phyloP scores from a whole-genome alignment of 2,888 invertebrate species.

The Pachydiplax longipennis region DNA sequence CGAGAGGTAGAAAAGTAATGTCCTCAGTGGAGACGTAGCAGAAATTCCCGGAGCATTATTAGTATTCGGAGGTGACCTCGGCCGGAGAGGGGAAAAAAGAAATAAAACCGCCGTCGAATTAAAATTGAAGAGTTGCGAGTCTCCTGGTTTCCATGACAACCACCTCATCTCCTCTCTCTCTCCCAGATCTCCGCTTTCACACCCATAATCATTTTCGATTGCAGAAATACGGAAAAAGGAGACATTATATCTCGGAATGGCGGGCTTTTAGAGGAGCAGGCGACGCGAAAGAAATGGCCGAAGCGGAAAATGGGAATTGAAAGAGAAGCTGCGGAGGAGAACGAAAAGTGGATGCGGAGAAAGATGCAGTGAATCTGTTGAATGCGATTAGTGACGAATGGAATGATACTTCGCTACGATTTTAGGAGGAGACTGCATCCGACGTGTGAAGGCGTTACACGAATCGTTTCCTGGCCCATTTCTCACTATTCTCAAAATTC shows the following conservation, averaged over 20 bases:
- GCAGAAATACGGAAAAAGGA: background rate
- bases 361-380: background rate
- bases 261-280: too few relatives aligned
- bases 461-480: too few relatives aligned
- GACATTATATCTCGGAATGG: too few relatives aligned
- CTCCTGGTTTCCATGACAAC: background rate
- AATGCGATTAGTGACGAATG: too few relatives aligned
- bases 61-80: background rate
- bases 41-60: background rate
- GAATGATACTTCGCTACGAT: too few relatives aligned
- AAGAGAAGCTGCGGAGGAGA: background rate
- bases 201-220: background rate
- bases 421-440: too few relatives aligned
- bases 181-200: background rate
- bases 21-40: background rate
- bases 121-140: conserved; percentile 19
- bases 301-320: background rate
- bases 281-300: background rate
- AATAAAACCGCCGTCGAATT: background rate
- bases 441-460: too few relatives aligned
- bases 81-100: background rate
- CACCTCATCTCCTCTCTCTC: background rate
- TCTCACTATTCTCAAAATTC: too few relatives aligned
- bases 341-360: background rate
- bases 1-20: background rate